Base-by-base conservation (phyloP, 1,140 invertebrate species). In the Diachasma alloeum region DNA sequence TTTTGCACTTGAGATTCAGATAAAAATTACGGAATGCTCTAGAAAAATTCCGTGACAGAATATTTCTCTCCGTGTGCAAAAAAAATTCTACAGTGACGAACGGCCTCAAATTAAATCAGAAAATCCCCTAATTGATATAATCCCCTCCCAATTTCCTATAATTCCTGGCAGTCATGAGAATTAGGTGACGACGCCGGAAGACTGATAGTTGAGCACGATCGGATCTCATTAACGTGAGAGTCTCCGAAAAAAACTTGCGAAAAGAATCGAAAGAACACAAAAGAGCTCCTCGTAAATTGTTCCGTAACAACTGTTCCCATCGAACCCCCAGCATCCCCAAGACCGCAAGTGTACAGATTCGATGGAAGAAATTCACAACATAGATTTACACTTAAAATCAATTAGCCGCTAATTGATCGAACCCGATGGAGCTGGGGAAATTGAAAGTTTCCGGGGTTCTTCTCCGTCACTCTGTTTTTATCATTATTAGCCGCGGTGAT, bases 321-420 rank as follows among this genome's bases (percentile, higher is more conserved):
- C 46, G 26, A 31, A 13, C 66, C 36, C 36, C 17, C 70, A 19
- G 31, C 69, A 42, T 24, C 9, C 53, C 11, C 24, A 22, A 59
- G 63, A 75, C 74, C 72, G 37, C 78, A 72, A 66, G 36, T 42
- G 71, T 59, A 39, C 72, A 37, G 68, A 44, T 68, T 75, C 63
- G 42, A 63, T 78, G 74, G 70, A 80, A 81, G 77, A 31, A 79
- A 77, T 79, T 78, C 79, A 79, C 77, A 79, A 79, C 78, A 80
- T 85, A 81, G 81, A 86, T 84, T 84, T 85, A 86, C 85, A 83
- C 79, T 85, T 79, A 82, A 86, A 85, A 83, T 86, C 83, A 86
- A 87, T 87, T 86, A 80, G 78, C 53, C 17, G 74, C 48, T 72
- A 77, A 79, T 79, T 77, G 78, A 66, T 74, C 63, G 56, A 48